A percentile compares a stretch with the other conserved stretches of the same genome.
phyloP scores from a whole-genome alignment of 2,888 invertebrate genomes.

The Sussaba pulchella region DNA sequence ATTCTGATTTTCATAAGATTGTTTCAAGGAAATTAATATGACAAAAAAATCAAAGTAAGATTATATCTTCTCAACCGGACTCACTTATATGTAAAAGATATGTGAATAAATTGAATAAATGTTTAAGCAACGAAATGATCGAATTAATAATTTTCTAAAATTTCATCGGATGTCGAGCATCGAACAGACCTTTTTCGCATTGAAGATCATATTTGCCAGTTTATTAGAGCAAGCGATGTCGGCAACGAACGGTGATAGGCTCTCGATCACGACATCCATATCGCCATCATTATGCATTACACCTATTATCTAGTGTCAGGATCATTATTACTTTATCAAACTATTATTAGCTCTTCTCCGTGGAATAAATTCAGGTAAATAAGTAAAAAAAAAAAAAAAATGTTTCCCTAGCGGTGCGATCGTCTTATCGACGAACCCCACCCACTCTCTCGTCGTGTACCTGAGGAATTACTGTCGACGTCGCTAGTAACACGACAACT shows the following conservation, averaged over 20 bases:
- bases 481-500: slow-evolving; percentile 21
- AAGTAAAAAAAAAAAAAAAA: too few relatives aligned
- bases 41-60: too few relatives aligned
- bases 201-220: slow-evolving; percentile 33
- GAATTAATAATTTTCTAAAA: too few relatives aligned
- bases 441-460: slow-evolving; percentile 27
- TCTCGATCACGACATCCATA: slow-evolving; percentile 37
- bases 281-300: slow-evolving; percentile 39
- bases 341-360: too few relatives aligned
- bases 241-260: slow-evolving; percentile 48
- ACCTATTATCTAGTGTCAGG: slow-evolving; percentile 40
- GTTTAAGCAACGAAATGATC: too few relatives aligned
- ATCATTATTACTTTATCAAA: slow-evolving; percentile 3
- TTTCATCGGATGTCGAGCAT: too few relatives aligned
- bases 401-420: not conserved
- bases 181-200: slow-evolving; percentile 46
- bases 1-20: too few relatives aligned
- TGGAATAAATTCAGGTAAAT: too few relatives aligned
- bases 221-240: slow-evolving; percentile 44
- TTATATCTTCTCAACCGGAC: too few relatives aligned
- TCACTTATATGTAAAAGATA: too few relatives aligned
- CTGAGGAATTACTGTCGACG: slow-evolving; percentile 49
- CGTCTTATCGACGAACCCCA: not conserved
- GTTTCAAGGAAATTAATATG: too few relatives aligned
- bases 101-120: too few relatives aligned